Evolutionary conservation across 2,113 vertebrate species (phyloP).

Genomic region (Dipodomys spectabilis): DNA sequence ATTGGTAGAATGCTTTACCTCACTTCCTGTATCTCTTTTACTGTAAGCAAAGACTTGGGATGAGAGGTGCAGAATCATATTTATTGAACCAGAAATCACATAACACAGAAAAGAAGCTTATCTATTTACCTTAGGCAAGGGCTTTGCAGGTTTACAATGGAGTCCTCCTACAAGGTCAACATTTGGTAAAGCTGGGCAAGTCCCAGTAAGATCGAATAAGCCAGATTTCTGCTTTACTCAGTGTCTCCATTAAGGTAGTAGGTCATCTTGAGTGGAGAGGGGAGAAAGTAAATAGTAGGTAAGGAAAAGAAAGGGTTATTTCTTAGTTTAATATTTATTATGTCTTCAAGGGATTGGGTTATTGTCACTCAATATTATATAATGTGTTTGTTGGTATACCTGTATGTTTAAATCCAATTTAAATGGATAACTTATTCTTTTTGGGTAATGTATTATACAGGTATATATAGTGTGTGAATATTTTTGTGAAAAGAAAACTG

Average conservation of each 20-base stretch:
- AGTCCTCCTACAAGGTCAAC: neutral
- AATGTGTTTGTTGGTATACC: neutral
- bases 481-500: neutral
- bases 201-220: neutral
- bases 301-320: neutral
- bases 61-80: neutral
- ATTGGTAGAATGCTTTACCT: neutral
- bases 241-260: neutral
- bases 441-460: too few relatives aligned
- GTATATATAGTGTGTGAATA: too few relatives aligned
- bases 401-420: too few relatives aligned
- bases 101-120: neutral
- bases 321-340: too few relatives aligned
- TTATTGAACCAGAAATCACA: too few relatives aligned
- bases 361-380: too few relatives aligned
- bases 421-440: too few relatives aligned
- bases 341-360: neutral
- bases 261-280: neutral
- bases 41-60: neutral
- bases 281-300: too few relatives aligned
- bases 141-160: neutral
- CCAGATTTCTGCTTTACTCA: slow-evolving; percentile 6
- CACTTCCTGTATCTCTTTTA: neutral
- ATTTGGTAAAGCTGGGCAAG: neutral
- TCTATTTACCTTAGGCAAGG: neutral